These are phyloP conservation scores for Neoarius graeffei DNA, from an alignment of 2,113 vertebrate species.

Conservation along the genomic window DNA sequence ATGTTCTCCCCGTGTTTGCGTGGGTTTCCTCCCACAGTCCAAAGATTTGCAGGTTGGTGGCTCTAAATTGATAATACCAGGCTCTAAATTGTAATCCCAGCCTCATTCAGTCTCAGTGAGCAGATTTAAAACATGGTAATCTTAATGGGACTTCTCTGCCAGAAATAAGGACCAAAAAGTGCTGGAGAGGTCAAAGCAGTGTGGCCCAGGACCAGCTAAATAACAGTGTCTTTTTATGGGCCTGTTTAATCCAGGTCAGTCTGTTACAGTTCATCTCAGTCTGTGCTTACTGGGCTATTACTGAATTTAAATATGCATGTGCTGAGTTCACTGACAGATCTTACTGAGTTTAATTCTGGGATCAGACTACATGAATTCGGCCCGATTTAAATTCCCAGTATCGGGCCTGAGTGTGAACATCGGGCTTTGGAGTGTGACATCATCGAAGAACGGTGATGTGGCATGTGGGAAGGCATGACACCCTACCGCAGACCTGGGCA, in stretches of 20 bases:
- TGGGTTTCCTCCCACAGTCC: no score
- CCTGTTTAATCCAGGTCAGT: background rate
- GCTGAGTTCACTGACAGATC: background rate
- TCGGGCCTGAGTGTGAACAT: no score
- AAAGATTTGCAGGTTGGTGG: no score
- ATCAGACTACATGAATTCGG: no score
- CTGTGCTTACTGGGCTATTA: background rate
- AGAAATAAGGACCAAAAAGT: background rate
- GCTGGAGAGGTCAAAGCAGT: background rate
- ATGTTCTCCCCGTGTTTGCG: no score
- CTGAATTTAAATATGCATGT: background rate
- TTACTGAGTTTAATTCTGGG: background rate
- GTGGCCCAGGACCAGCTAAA: background rate
- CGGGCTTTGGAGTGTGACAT: no score
- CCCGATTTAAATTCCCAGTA: no score
- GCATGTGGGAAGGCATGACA: no score
- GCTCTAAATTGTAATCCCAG: no score
- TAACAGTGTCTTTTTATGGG: background rate
- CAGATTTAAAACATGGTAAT: background rate
- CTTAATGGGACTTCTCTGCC: background rate
- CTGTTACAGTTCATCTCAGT: background rate
- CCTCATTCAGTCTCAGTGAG: background rate
- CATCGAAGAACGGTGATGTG: no score
- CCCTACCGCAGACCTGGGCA: no score
- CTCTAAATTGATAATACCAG: no score